Evolutionary conservation across 2,888 invertebrate species (phyloP).

Genomic region (Muscina levida): DNA sequence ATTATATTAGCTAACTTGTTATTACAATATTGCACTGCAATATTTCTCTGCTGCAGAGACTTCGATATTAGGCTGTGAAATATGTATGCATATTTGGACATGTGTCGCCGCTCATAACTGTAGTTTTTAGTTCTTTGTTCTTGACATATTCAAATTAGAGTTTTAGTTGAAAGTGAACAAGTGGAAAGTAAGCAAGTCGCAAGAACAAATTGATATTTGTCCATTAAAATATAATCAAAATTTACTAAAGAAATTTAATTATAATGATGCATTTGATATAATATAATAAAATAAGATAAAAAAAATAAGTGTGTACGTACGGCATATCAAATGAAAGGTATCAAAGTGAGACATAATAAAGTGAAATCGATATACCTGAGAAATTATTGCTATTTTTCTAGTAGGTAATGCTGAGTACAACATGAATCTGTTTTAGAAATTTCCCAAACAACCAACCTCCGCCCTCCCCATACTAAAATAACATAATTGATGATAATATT

Average conservation of each 20-base stretch:
- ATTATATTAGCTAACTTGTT: slow-evolving; percentile 18
- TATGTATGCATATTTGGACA: slow-evolving; percentile 4
- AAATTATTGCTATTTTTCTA: too few species aligned
- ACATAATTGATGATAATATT: too few species aligned
- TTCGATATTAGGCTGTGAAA: not conserved
- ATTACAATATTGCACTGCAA: not conserved
- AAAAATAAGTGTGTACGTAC: too few species aligned
- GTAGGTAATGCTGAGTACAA: too few species aligned
- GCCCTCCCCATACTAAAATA: too few species aligned
- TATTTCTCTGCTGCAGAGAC: not conserved
- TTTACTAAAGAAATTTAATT: not conserved
- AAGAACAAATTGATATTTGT: not conserved
- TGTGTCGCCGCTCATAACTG: slow-evolving; percentile 1
- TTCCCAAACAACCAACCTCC: too few species aligned
- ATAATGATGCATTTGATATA: not conserved
- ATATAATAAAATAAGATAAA: slow-evolving; percentile 1
- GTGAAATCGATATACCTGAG: too few species aligned
- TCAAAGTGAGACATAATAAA: too few species aligned
- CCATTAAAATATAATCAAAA: not conserved
- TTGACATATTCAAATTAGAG: not conserved
- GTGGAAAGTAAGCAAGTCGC: not conserved
- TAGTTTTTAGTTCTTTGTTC: slow-evolving; percentile 3
- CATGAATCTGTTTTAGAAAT: too few species aligned
- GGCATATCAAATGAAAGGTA: too few species aligned
- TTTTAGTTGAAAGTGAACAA: slow-evolving; percentile 25